A percentile compares a stretch with the other conserved stretches of the same genome.
Conservation (phyloP, 2,113 vertebrate species). For the Crypturellus undulatus region DNA sequence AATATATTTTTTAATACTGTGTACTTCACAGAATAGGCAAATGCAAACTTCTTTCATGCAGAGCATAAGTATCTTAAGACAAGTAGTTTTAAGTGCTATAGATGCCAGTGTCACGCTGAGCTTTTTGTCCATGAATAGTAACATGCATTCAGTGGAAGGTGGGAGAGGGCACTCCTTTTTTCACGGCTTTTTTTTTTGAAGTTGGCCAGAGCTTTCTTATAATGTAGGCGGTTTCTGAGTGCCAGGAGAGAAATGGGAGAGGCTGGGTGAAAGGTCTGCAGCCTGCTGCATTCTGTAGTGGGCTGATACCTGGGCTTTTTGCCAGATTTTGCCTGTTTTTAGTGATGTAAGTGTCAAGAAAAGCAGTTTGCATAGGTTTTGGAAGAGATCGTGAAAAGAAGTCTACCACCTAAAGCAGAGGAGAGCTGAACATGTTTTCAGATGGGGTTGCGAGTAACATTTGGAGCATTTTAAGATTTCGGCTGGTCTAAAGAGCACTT, state of each 20-base stretch:
- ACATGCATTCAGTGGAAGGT: neutral
- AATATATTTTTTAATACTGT: neutral
- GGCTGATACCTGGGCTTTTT: neutral
- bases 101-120: neutral
- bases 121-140: neutral
- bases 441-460: neutral
- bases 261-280: neutral
- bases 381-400: neutral
- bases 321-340: neutral
- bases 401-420: neutral
- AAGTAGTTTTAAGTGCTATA: neutral
- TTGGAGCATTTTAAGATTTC: neutral
- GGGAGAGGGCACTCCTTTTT: neutral
- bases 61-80: neutral
- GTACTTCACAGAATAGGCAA: neutral
- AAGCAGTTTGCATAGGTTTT: neutral
- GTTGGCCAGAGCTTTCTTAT: neutral
- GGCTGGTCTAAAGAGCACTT: neutral
- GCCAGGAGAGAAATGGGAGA: neutral
- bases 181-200: accelerated
- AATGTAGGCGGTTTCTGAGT: neutral
- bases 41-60: accelerated
- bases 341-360: neutral
- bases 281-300: neutral
- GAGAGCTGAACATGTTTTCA: neutral